Percentiles rank a stretch among this genome's conserved stretches.
These are phyloP conservation scores for Chiroxiphia lanceolata DNA, from an alignment of 2,797 vertebrate species.

Conservation along the genomic window DNA sequence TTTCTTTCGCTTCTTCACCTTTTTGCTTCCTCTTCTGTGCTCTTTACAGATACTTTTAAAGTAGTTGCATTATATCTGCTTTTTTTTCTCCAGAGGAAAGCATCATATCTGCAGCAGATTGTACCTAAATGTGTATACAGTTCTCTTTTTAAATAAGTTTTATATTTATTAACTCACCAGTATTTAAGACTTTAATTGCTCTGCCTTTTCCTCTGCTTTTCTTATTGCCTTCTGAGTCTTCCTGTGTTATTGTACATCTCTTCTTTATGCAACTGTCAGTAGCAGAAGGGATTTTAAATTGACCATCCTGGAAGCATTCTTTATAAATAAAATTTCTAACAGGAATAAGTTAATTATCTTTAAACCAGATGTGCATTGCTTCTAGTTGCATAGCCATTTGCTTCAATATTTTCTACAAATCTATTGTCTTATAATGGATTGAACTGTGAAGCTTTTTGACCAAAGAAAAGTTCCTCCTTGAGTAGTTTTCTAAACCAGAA, in stretches of 20 bases:
- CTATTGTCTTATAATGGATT: neutral
- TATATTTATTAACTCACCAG: neutral
- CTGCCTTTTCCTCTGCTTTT: neutral
- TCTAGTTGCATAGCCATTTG: neutral
- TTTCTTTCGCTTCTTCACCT: neutral
- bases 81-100: neutral
- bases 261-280: neutral
- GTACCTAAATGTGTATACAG: neutral
- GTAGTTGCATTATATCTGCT: neutral
- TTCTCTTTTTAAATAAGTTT: neutral
- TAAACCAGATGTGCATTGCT: neutral
- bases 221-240: neutral
- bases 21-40: neutral
- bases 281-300: neutral
- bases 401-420: neutral
- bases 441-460: neutral
- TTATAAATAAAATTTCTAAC: neutral
- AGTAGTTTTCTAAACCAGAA: neutral
- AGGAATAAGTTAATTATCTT: neutral
- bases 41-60: neutral
- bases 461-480: neutral
- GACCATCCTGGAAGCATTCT: neutral
- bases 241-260: neutral
- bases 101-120: neutral
- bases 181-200: neutral